Evolutionary conservation across 1,140 invertebrate species (phyloP), one percentile per base, ranked within the genome.

Genomic region (Caenorhabditis brenneri): DNA sequence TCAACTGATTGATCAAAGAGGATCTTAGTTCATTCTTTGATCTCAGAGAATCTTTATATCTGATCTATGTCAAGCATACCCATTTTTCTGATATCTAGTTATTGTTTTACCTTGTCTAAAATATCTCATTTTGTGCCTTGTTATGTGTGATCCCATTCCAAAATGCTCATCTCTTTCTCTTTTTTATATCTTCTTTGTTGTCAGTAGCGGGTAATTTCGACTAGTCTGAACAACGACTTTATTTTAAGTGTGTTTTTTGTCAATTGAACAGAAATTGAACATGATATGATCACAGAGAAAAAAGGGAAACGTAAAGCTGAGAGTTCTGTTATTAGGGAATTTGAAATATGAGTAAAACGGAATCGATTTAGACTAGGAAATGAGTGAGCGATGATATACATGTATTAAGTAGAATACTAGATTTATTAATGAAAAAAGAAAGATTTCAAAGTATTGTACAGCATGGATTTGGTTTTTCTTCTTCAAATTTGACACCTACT

Each of bases 401-500:
- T 80, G 29, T 81, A 74, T 12, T 49, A 55, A 49, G 60, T 82
- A 42, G 42, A 51, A 82, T 65, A 82, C 80, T 42, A 42, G 33
- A 19, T n/a, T n/a, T n/a, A n/a, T n/a, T n/a, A n/a, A n/a, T 51
- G n/a, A 15, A 31, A 27, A 36, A 27, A 49, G 27, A 16, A 24
- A n/a, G 31, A 74, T 46, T 29, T 74, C 19, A 83, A 39, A 80
- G 78, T 39, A 84, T 80, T 46, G 33, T 69, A 58, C 84, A 85
- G 46, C 84, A 85, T 12, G 55, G 79, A 31, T 81, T 85, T 3
- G 48, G 33, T 4, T 80, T 46, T 6, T 81, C 79, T 10, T 81
- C 80, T 65, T 81, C 80, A 12, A 78, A 22, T 74, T 81, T 58
- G 1, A 85, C 48, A 16, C 86, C 86, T 9, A 86, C 69, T 16